phyloP scores from a whole-genome alignment of 2,888 invertebrate species.

The Ernsta delagoae region DNA sequence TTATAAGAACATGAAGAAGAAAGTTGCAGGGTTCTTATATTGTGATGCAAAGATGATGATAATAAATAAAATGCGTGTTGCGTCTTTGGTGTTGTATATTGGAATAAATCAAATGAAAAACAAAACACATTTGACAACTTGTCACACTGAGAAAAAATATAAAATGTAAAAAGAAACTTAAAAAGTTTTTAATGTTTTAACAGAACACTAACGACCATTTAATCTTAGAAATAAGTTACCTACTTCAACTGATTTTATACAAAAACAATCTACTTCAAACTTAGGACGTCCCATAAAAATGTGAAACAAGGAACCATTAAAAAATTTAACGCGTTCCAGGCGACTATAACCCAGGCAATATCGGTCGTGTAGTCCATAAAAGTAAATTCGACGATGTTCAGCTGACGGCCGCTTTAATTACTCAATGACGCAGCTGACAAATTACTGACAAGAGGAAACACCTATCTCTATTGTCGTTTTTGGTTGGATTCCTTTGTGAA shows the following conservation, averaged over 20 bases:
- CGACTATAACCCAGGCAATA: neutral
- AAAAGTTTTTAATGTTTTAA: too few species aligned
- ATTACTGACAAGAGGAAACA: slow-evolving; percentile 11
- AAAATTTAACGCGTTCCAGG: slow-evolving; percentile 4
- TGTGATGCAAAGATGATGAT: too few species aligned
- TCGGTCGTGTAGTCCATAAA: slow-evolving; percentile 22
- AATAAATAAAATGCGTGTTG: too few species aligned
- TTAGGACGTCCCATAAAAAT: neutral
- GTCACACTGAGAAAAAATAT: too few species aligned
- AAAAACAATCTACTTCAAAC: neutral
- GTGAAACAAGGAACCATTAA: slow-evolving; percentile 16
- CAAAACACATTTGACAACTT: too few species aligned
- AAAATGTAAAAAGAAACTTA: too few species aligned
- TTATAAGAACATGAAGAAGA: too few species aligned
- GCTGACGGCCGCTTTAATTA: slow-evolving; percentile 5
- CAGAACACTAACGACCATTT: too few species aligned
- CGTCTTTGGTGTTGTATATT: too few species aligned
- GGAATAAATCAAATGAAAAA: too few species aligned
- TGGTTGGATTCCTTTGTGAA: slow-evolving; percentile 10
- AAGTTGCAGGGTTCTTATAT: too few species aligned
- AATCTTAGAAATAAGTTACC: neutral
- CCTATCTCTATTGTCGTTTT: slow-evolving; percentile 9
- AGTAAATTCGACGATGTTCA: slow-evolving; percentile 19
- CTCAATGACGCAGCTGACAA: slow-evolving; percentile 13
- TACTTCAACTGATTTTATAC: neutral